Conservation (phyloP, 2,888 invertebrate species). For the Julus scanicus region DNA sequence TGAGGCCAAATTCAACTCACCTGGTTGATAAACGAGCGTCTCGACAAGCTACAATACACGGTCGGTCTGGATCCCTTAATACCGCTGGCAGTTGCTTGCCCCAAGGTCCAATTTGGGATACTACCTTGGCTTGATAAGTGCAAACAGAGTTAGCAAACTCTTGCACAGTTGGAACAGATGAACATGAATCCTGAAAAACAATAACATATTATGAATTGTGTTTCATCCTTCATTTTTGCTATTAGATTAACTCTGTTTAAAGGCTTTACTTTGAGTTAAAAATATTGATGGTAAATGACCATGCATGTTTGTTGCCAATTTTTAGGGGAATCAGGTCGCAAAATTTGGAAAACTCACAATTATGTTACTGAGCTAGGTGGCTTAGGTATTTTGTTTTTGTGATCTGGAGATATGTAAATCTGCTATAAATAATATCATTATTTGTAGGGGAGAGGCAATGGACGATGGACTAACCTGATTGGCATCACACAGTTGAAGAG, state of each 20-base stretch:
- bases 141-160: not conserved
- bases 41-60: not conserved
- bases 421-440: too few relatives aligned
- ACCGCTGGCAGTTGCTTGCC: not conserved
- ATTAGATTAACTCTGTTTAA: too few relatives aligned
- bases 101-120: slow-evolving; percentile 7
- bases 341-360: too few relatives aligned
- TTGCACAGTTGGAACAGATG: not conserved
- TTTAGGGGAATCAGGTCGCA: too few relatives aligned
- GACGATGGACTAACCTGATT: not conserved
- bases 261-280: too few relatives aligned
- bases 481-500: not conserved
- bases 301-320: too few relatives aligned
- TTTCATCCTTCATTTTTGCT: too few relatives aligned
- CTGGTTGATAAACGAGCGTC: not conserved
- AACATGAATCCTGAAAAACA: not conserved
- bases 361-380: too few relatives aligned
- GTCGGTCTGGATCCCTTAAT: not conserved
- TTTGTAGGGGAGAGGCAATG: not conserved
- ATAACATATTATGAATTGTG: not conserved
- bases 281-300: too few relatives aligned
- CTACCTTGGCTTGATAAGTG: not conserved
- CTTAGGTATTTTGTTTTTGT: too few relatives aligned
- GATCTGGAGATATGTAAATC: too few relatives aligned
- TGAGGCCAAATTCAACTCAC: too few relatives aligned